Evolutionary conservation across 35 echinoderm and acorn worm species (phyloP), one percentile per base, ranked within the genome.

Genomic region (Ophioderma brevispina): DNA sequence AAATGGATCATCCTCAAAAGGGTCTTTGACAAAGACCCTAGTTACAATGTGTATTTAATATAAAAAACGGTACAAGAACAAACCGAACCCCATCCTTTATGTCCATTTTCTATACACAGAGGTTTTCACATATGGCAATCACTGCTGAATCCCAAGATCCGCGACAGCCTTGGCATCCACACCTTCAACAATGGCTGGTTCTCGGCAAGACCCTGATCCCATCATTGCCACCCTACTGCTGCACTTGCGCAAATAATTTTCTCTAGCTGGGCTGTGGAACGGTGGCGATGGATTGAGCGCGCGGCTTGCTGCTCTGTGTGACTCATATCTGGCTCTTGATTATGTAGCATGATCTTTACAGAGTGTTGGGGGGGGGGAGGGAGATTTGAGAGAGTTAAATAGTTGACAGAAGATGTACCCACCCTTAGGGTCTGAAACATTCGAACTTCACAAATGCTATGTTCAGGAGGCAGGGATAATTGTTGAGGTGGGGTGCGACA

Each of bases 401-500:
- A 84, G 21, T 88, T 86, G 0, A 84, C 64, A 13, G 95, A 91
- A 52, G n/a, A n/a, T n/a, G n/a, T n/a, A 88, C 75, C 32, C 59
- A 64, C 19, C 49, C 63, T 87, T 25, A 80, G 36, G 59, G 23
- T 89, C 90, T 55, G 82, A 85, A 78, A 85, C 11, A 89, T 77
- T 42, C 88, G 84, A n/a, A 78, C 86, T 55, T 97, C 88, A n/a
- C n/a, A 87, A 91, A 88, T n/a, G 92, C 88, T 32, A 97, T 81
- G 81, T 97, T 94, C 95, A 97, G 8, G 87, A 88, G 32, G 92
- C 88, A 97, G 89, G 28, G 88, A 94, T 10, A 97, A 63, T 21
- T 64, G n/a, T 43, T 91, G 84, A 97, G 41, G 18, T 78, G 76
- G 11, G 95, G 95, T 32, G 78, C 78, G 10, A 64, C 85, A 2